A percentile compares a stretch with the other conserved stretches of the same genome.
Evolutionary conservation across 2,888 invertebrate genomes (phyloP).

Genomic region (Phortica magna): DNA sequence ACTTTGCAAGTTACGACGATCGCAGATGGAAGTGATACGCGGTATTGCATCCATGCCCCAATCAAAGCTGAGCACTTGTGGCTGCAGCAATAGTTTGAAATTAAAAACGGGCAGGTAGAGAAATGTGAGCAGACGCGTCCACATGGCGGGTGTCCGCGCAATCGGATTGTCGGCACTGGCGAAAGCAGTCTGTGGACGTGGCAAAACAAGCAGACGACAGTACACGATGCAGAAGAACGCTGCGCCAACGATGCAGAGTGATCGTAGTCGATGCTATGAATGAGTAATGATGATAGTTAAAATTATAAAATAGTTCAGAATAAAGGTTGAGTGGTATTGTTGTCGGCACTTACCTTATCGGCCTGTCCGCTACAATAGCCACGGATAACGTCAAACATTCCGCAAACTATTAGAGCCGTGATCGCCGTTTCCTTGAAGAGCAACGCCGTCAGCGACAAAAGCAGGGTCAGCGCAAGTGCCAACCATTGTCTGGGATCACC

Average conservation of each 20-base stretch:
- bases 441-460: conserved; percentile 88
- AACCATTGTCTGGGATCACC: conserved; percentile 79
- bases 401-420: conserved; percentile 93
- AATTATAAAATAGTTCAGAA: not conserved
- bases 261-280: conserved; percentile 85
- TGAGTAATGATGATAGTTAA: conserved; percentile 38
- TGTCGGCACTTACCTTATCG: conserved; percentile 79
- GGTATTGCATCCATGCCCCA: conserved; percentile 99
- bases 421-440: conserved; percentile 97
- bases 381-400: conserved; percentile 89
- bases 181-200: conserved; percentile 85
- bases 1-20: conserved; percentile 88
- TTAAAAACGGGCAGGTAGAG: conserved; percentile 95
- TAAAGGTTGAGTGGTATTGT: not conserved
- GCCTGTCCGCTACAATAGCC: conserved; percentile 77
- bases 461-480: conserved; percentile 82
- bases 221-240: conserved; percentile 85
- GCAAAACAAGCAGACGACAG: conserved; percentile 88
- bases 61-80: conserved; percentile 94
- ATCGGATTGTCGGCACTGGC: conserved; percentile 98
- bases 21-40: conserved; percentile 86
- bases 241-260: conserved; percentile 83
- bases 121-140: conserved; percentile 93
- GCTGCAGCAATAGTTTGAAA: conserved; percentile 91
- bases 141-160: conserved; percentile 88